Evolutionary conservation across 2,888 invertebrate genomes (phyloP).

Genomic region (Gastrophysa polygoni): DNA sequence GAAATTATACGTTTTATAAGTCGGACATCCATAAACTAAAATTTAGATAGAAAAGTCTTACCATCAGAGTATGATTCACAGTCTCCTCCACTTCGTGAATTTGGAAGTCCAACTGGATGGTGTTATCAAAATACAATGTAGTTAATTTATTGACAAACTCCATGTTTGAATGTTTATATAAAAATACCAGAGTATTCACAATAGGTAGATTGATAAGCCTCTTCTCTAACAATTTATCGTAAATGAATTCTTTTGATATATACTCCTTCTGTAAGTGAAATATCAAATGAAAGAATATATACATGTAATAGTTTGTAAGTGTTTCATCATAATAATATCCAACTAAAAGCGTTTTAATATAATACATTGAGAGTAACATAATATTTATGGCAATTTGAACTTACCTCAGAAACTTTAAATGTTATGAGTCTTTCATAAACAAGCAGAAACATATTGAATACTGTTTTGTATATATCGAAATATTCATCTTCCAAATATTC

Average conservation of each 20-base stretch:
- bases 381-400: slow-evolving; percentile 3
- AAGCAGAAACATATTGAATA: slow-evolving; percentile 71
- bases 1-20: no score
- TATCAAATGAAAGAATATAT: not conserved
- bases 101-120: slow-evolving; percentile 42
- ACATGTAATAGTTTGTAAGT: no score
- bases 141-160: slow-evolving; percentile 47
- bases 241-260: slow-evolving; percentile 47
- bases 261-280: slow-evolving; percentile 50
- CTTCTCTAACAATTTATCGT: slow-evolving; percentile 47
- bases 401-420: slow-evolving; percentile 76
- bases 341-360: no score
- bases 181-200: slow-evolving; percentile 46
- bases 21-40: no score
- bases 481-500: slow-evolving; percentile 56
- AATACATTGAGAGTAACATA: no score
- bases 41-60: slow-evolving; percentile 33
- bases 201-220: slow-evolving; percentile 50
- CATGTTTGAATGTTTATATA: slow-evolving; percentile 48
- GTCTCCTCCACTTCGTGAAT: slow-evolving; percentile 49
- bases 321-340: no score
- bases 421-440: slow-evolving; percentile 79
- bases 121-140: slow-evolving; percentile 47
- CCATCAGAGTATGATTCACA: slow-evolving; percentile 48
- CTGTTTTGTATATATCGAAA: slow-evolving; percentile 62